These are phyloP conservation scores for Chironomus striatipennis DNA, from an alignment of 1,140 invertebrate genomes.

Conservation along the genomic window DNA sequence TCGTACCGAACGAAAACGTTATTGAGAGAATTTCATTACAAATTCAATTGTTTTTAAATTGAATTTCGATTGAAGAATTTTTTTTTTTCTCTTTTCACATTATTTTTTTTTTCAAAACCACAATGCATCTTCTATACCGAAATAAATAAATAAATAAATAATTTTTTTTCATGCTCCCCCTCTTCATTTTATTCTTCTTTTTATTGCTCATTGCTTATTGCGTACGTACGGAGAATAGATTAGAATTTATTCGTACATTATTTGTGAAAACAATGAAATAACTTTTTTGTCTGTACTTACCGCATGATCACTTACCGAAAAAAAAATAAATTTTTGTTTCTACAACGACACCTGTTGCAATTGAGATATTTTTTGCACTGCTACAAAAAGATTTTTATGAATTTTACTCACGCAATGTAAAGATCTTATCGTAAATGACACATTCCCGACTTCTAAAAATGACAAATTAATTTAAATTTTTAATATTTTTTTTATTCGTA, in stretches of 20 bases:
- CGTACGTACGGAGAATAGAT: too few relatives aligned
- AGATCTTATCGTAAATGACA: conserved; percentile 16
- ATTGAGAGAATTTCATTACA: conserved; percentile 9
- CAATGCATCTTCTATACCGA: background rate
- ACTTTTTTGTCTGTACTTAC: background rate
- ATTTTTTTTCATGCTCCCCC: too few relatives aligned
- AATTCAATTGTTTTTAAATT: conserved; percentile 15
- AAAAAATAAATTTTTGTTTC: background rate
- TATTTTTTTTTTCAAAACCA: background rate
- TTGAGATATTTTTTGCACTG: background rate
- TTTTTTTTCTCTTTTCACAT: background rate
- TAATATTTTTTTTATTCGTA: background rate
- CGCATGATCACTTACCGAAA: background rate
- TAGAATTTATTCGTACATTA: too few relatives aligned
- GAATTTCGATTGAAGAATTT: background rate
- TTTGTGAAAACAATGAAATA: background rate
- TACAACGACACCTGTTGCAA: conserved; percentile 1
- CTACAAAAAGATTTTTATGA: background rate
- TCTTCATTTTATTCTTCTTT: too few relatives aligned
- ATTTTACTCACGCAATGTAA: background rate
- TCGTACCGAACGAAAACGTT: background rate
- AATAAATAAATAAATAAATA: too few relatives aligned
- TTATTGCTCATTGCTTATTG: too few relatives aligned
- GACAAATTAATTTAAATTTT: conserved; percentile 20
- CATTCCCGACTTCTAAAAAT: background rate